phyloP scores from a whole-genome alignment of 2,797 vertebrate genomes.

The Potorous gilbertii region DNA sequence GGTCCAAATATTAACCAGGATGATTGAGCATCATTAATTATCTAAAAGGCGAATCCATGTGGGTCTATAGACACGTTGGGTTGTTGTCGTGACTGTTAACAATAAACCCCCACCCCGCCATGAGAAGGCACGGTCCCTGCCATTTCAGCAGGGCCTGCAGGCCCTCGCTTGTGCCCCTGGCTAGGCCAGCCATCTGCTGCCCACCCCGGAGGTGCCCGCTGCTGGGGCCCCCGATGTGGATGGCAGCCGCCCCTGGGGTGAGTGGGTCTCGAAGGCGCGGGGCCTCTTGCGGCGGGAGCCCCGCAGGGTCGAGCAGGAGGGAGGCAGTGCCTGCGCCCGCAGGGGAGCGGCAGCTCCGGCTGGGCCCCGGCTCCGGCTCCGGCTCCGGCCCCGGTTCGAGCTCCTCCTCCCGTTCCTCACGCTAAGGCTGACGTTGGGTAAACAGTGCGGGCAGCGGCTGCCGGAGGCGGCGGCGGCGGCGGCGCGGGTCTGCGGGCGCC shows the following conservation, averaged over 20 bases:
- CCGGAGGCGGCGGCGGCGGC: constrained; percentile 61
- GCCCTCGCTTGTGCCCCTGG: too few relatives aligned
- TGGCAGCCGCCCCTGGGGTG: constrained; percentile 43
- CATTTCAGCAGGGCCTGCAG: too few relatives aligned
- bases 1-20: neutral
- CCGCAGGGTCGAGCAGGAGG: neutral
- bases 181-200: too few relatives aligned
- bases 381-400: constrained; percentile 14
- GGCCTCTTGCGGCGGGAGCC: neutral
- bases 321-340: neutral
- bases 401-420: constrained; percentile 76
- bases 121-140: too few relatives aligned
- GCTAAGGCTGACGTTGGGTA: constrained; percentile 80
- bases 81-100: neutral
- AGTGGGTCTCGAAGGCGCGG: constrained; percentile 3
- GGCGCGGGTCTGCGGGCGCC: constrained; percentile 24
- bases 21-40: neutral
- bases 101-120: too few relatives aligned
- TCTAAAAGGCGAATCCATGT: neutral
- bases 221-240: constrained; percentile 43
- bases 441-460: constrained; percentile 64
- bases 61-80: neutral
- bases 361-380: neutral
- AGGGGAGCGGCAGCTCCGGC: neutral
- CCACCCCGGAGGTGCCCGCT: neutral